Percentiles rank a stretch among this genome's conserved stretches.
These are phyloP conservation scores for Drepana arcuata DNA, from an alignment of 1,140 invertebrate genomes.

Conservation along the genomic window DNA sequence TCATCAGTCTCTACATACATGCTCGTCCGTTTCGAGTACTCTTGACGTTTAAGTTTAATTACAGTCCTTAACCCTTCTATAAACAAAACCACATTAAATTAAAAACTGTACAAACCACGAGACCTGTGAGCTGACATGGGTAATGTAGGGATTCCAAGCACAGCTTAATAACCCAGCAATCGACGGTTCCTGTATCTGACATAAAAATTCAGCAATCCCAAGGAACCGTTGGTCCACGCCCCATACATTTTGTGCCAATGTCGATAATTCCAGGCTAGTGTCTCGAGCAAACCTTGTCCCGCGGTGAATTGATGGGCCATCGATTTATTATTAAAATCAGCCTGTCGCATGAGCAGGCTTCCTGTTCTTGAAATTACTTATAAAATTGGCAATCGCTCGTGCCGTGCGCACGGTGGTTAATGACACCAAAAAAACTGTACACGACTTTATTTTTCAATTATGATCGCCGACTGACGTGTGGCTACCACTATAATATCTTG, in stretches of 20 bases:
- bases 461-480: slow-evolving; percentile 36
- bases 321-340: slow-evolving; percentile 68
- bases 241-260: slow-evolving; percentile 37
- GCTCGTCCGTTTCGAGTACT: too few species aligned
- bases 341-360: slow-evolving; percentile 50
- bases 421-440: slow-evolving; percentile 40
- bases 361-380: slow-evolving; percentile 58
- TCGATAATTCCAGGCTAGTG: slow-evolving; percentile 54
- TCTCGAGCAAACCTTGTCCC: slow-evolving; percentile 29
- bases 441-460: slow-evolving; percentile 60
- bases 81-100: too few species aligned
- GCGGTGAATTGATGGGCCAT: slow-evolving; percentile 35
- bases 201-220: slow-evolving; percentile 39
- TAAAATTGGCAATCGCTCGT: slow-evolving; percentile 63
- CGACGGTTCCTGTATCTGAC: slow-evolving; percentile 37
- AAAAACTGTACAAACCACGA: slow-evolving; percentile 2
- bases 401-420: slow-evolving; percentile 45
- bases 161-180: slow-evolving; percentile 40
- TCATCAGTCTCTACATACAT: too few species aligned
- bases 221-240: slow-evolving; percentile 51
- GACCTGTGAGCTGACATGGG: slow-evolving; percentile 9
- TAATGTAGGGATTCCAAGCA: slow-evolving; percentile 15
- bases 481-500: too few species aligned
- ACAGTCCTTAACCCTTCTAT: too few species aligned
- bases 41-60: too few species aligned